A percentile compares a stretch with the other conserved stretches of the same genome.
phyloP scores from a whole-genome alignment of 2,113 vertebrate species.

The Melanotaenia duboulayi region DNA sequence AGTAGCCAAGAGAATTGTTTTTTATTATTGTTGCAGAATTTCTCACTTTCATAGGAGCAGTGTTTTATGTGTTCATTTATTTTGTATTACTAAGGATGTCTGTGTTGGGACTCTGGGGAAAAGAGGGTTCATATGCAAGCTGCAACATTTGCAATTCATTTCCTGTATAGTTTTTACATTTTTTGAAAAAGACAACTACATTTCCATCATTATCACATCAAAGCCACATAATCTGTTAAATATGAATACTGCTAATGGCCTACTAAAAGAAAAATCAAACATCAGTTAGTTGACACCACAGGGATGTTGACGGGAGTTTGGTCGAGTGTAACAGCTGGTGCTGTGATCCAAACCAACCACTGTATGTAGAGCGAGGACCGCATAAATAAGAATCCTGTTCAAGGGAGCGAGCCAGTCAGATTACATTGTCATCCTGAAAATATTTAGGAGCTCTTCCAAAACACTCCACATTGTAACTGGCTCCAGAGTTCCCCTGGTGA shows the following conservation, averaged over 20 bases:
- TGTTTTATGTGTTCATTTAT: too few species aligned
- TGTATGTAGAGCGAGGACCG: constrained; percentile 39
- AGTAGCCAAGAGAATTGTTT: too few species aligned
- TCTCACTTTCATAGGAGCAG: too few species aligned
- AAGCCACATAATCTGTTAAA: background rate
- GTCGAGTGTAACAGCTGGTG: background rate
- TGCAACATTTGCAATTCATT: too few species aligned
- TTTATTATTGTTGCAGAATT: too few species aligned
- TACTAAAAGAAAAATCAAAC: background rate
- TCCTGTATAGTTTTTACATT: too few species aligned
- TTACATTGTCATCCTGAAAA: constrained; percentile 82
- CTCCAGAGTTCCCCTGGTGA: constrained; percentile 75
- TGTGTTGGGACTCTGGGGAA: too few species aligned
- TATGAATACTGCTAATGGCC: background rate
- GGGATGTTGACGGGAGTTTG: background rate
- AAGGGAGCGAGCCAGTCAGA: constrained; percentile 73
- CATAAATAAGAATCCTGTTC: constrained; percentile 72
- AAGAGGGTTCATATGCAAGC: too few species aligned
- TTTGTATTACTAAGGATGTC: too few species aligned
- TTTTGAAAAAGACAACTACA: background rate
- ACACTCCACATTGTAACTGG: constrained; percentile 79
- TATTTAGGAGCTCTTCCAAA: constrained; percentile 84
- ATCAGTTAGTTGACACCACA: background rate
- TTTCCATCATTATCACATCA: background rate
- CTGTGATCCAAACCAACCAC: constrained; percentile 21